Evolutionary conservation across 2,888 invertebrate species (phyloP), one percentile per base, ranked within the genome.

Genomic region (Schrankia costaestrigalis): DNA sequence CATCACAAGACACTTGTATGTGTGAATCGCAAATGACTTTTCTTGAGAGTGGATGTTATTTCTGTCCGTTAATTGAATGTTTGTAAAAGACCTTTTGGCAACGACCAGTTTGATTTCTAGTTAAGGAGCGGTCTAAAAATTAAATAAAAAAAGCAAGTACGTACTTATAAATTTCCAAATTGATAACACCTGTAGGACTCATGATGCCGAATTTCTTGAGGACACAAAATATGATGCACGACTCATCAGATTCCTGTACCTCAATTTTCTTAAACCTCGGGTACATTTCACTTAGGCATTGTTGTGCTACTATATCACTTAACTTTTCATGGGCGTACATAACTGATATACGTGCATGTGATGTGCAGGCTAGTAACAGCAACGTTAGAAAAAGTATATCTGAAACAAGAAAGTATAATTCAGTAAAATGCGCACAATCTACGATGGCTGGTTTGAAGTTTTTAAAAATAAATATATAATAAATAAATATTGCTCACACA

Each of bases 181-280:
- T 81, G 13, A 86, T 78, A n/a, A 56, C 45, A 0, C 86, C 86
- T 34, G 39, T 71, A 0, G 56, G 3, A 11, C 62, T 79, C 69
- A 87, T 87, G 30, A 87, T 84, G 2, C 83, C 83, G 6, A 87
- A 71, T 47, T 84, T 83, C 58, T 67, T 84, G 13, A 85, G 56
- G 0, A 87, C 85, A 35, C 86, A 87, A 55, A 72, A 84, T 36
- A 87, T 83, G 42, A 87, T 80, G 49, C 86, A 87, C 0, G 83
- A 56, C 31, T 79, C 84, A 13, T 86, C 86, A 0, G 84, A 83
- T 42, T 83, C 83, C 35, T 83, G 77, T 11, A 86, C 46, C 1
- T 80, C 76, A 1, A 78, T 40, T 9, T 56, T 64, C 25, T 70
- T 79, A 11, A 60, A 56, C 35, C 67, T 78, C 0, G 85, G 81